Percentiles rank a stretch among this genome's conserved stretches.
phyloP scores from a whole-genome alignment of 2,888 invertebrate genomes.

The Agrotis exclamationis region DNA sequence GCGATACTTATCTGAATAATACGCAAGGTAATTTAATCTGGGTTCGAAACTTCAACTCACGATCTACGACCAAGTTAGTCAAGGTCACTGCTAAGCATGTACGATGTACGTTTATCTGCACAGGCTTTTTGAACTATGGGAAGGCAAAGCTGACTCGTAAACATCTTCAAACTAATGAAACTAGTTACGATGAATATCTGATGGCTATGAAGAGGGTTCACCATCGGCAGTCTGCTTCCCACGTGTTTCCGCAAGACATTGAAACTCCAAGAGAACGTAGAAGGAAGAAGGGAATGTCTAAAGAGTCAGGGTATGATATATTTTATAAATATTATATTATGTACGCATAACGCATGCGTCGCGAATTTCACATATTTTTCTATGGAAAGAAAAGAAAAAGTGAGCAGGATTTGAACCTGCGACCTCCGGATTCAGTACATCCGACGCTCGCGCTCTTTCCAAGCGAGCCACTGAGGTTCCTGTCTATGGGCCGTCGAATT shows the following conservation, averaged over 20 bases:
- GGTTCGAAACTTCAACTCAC: not conserved
- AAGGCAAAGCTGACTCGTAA: slow-evolving; percentile 7
- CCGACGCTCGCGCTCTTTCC: no score
- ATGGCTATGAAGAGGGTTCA: slow-evolving; percentile 77
- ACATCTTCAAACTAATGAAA: slow-evolving; percentile 34
- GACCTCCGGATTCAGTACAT: no score
- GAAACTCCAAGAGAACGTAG: slow-evolving; percentile 73
- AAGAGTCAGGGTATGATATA: slow-evolving; percentile 43
- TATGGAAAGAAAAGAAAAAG: no score
- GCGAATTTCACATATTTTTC: no score
- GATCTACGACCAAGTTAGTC: not conserved
- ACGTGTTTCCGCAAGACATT: slow-evolving; percentile 57
- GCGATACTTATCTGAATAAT: no score
- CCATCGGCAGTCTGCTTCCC: slow-evolving; percentile 60
- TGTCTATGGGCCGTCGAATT: no score
- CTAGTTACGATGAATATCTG: slow-evolving; percentile 76
- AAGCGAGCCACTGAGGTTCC: no score
- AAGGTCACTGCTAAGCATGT: not conserved
- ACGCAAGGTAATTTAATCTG: not conserved
- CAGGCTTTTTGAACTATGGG: not conserved
- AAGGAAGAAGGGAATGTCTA: slow-evolving; percentile 56
- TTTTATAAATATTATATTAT: no score
- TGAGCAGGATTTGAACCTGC: no score
- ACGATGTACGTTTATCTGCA: not conserved
- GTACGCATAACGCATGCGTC: no score